Evolutionary conservation across 2,797 vertebrate genomes (phyloP).

Genomic region (Cygnus olor): DNA sequence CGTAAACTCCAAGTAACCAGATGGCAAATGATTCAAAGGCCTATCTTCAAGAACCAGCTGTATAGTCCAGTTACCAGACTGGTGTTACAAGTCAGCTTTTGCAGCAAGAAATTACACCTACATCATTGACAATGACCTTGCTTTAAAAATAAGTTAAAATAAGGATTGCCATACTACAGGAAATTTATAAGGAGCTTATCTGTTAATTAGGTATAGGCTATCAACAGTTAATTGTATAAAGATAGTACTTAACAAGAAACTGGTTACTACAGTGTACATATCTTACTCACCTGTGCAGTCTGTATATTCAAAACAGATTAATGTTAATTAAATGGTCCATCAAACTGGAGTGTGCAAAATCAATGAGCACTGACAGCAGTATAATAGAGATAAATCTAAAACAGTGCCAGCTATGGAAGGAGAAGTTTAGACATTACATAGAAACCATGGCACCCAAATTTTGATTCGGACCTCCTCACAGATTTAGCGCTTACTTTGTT

Average conservation of each 20-base stretch:
- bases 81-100: conserved; percentile 6
- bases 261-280: neutral
- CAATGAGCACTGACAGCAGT: conserved; percentile 42
- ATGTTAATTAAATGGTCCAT: conserved; percentile 72
- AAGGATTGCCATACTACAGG: neutral
- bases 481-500: neutral
- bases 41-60: conserved; percentile 66
- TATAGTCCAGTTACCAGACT: conserved; percentile 8
- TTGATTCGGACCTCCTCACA: neutral
- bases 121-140: neutral
- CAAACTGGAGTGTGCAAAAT: conserved; percentile 53
- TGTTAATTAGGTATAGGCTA: conserved; percentile 26
- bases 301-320: conserved; percentile 68
- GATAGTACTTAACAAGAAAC: conserved; percentile 5
- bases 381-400: conserved; percentile 70
- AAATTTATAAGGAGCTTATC: conserved; percentile 12
- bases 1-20: conserved; percentile 48
- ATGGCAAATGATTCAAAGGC: conserved; percentile 68
- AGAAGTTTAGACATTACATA: conserved; percentile 22
- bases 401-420: conserved; percentile 1
- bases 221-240: conserved; percentile 31
- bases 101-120: conserved; percentile 13
- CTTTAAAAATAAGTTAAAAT: neutral
- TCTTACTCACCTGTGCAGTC: conserved; percentile 44
- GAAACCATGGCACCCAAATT: neutral